These are phyloP conservation scores for Synergus umbraculus DNA, from an alignment of 2,888 invertebrate species.

Conservation along the genomic window DNA sequence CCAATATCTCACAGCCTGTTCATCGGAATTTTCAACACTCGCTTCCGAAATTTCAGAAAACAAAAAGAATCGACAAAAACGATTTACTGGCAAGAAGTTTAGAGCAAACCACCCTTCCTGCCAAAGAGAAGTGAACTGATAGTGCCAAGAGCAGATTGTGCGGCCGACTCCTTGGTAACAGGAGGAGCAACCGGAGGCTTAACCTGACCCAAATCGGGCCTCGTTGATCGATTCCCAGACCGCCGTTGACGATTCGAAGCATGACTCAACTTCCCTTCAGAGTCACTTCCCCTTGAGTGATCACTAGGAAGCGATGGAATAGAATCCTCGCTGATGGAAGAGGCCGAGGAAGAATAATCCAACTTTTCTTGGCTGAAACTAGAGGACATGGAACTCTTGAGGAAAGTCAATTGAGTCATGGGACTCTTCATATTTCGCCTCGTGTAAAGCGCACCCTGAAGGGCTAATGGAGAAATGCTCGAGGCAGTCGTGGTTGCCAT, in stretches of 20 bases:
- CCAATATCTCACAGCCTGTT: constrained; percentile 25
- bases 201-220: constrained; percentile 83
- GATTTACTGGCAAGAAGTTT: constrained; percentile 63
- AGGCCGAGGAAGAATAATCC: constrained; percentile 61
- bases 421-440: constrained; percentile 84
- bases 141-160: constrained; percentile 84
- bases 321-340: constrained; percentile 58
- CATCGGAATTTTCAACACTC: constrained; percentile 32
- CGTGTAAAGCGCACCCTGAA: constrained; percentile 82
- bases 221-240: constrained; percentile 78
- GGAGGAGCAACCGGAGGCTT: constrained; percentile 60
- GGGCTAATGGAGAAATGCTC: constrained; percentile 81
- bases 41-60: background rate
- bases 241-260: constrained; percentile 78
- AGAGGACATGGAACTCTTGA: constrained; percentile 79
- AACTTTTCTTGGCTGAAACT: constrained; percentile 75
- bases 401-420: constrained; percentile 88
- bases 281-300: constrained; percentile 76
- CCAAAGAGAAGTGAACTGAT: constrained; percentile 90
- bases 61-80: constrained; percentile 14
- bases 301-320: constrained; percentile 16
- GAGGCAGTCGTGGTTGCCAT: constrained; percentile 81
- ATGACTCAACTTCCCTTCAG: constrained; percentile 56
- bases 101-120: constrained; percentile 90
- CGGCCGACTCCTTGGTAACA: constrained; percentile 70